Percentiles rank a stretch among this genome's conserved stretches.
phyloP scores from a whole-genome alignment of 2,888 invertebrate genomes.

The Heliconius ethilla region DNA sequence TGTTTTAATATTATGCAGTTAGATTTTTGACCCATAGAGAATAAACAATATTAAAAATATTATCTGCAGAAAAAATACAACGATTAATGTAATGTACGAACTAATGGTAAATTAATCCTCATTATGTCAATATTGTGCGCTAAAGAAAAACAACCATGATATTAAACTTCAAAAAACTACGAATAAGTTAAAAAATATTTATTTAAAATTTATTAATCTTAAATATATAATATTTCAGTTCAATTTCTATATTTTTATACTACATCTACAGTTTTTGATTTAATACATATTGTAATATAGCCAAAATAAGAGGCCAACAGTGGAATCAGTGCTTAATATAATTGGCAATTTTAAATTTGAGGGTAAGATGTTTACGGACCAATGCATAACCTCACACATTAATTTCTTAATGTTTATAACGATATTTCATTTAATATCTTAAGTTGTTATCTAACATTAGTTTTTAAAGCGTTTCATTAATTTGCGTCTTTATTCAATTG shows the following conservation, averaged over 20 bases:
- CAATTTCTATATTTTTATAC: constrained; percentile 6
- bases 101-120: background rate
- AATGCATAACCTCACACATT: background rate
- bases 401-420: background rate
- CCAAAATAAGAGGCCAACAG: constrained; percentile 2
- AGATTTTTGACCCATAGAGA: background rate
- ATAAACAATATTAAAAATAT: background rate
- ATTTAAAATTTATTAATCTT: background rate
- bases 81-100: background rate
- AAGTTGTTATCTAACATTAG: background rate
- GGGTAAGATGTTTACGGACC: background rate
- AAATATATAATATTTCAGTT: constrained; percentile 5
- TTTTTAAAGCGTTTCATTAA: background rate
- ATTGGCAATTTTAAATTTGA: background rate
- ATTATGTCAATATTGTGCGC: background rate
- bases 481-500: background rate
- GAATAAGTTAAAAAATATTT: background rate
- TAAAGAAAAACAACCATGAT: background rate
- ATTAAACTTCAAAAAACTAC: background rate
- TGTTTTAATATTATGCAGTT: background rate
- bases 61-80: too few species aligned
- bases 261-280: background rate
- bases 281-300: background rate
- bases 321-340: background rate
- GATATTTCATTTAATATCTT: background rate